These are phyloP conservation scores for Mormyrus iriodes DNA, from an alignment of 2,113 vertebrate genomes.

Conservation along the genomic window DNA sequence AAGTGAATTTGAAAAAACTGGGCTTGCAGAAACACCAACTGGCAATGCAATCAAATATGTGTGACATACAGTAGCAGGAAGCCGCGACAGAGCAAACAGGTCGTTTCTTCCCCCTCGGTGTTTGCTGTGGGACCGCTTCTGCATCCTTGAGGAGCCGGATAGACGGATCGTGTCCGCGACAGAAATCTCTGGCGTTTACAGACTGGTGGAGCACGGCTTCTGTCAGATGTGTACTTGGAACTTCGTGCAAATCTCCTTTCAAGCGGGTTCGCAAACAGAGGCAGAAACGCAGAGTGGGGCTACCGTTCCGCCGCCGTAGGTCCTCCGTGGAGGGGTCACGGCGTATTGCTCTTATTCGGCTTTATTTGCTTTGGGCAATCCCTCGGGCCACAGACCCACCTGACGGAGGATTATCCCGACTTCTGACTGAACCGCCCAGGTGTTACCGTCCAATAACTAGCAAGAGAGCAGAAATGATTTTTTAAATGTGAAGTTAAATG, in stretches of 20 bases:
- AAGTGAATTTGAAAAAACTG: background rate
- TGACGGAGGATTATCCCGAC: background rate
- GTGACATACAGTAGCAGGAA: background rate
- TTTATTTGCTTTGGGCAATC: background rate
- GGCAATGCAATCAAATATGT: background rate
- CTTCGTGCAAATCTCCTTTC: slow-evolving; percentile 54
- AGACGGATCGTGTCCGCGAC: slow-evolving; percentile 28
- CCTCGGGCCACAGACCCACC: background rate
- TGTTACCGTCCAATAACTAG: background rate
- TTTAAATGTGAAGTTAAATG: background rate
- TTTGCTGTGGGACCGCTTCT: slow-evolving; percentile 34
- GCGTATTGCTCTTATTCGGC: background rate
- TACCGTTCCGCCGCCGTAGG: background rate
- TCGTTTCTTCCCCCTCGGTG: background rate
- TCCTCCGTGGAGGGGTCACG: background rate
- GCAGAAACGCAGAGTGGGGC: background rate
- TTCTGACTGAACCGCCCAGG: background rate
- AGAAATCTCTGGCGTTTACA: slow-evolving; percentile 48
- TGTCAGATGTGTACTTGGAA: slow-evolving; percentile 58
- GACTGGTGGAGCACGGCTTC: slow-evolving; percentile 27
- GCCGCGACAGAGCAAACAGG: slow-evolving; percentile 6
- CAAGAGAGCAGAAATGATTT: background rate
- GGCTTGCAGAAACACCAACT: background rate
- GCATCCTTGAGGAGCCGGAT: slow-evolving; percentile 42
- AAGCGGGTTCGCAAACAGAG: slow-evolving; percentile 29